These are phyloP conservation scores for Petroica traversi DNA, from an alignment of 2,113 vertebrate genomes.

Conservation along the genomic window DNA sequence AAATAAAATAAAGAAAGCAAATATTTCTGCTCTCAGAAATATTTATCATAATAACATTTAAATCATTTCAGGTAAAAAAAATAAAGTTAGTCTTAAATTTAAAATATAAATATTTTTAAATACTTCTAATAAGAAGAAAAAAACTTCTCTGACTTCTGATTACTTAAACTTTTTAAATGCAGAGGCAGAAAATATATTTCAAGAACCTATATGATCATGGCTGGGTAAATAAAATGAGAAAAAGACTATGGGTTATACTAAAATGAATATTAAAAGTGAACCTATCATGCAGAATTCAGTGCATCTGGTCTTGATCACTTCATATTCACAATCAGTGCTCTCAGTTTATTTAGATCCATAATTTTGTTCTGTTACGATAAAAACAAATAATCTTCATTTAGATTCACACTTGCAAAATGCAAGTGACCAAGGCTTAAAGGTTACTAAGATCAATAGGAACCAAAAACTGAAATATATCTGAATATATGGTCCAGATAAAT, in stretches of 20 bases:
- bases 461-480: not conserved
- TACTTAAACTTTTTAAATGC: not conserved
- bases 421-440: not conserved
- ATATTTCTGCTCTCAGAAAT: not conserved
- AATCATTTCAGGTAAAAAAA: not conserved
- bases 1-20: not conserved
- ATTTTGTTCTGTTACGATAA: not conserved
- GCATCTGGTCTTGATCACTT: not conserved
- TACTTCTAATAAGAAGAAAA: not conserved
- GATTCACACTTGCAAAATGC: not conserved
- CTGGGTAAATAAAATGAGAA: not conserved
- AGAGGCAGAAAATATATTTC: not conserved
- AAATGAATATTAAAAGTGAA: not conserved
- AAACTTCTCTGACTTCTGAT: accelerated
- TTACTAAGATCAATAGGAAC: not conserved
- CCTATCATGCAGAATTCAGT: not conserved
- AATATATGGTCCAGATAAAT: not conserved
- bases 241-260: not conserved
- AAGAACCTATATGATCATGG: not conserved
- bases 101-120: not conserved
- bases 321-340: not conserved
- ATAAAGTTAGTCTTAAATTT: not conserved
- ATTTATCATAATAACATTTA: not conserved
- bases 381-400: not conserved
- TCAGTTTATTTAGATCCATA: not conserved